These are phyloP conservation scores for Bubo blakistoni DNA, from an alignment of 2,113 vertebrate genomes.

Conservation along the genomic window DNA sequence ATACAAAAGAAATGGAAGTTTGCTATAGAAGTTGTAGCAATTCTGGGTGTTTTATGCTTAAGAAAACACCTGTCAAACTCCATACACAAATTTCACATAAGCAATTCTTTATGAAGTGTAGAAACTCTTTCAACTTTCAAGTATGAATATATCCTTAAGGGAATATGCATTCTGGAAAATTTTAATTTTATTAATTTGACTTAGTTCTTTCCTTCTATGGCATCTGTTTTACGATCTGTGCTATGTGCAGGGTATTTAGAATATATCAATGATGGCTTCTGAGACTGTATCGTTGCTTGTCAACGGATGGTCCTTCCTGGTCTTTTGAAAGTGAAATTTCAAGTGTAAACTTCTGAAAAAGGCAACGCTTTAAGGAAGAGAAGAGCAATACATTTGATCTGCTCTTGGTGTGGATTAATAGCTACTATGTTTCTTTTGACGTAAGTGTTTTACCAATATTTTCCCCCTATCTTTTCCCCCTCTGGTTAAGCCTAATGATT, in stretches of 20 bases:
- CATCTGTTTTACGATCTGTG: not conserved
- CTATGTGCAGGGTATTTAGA: not conserved
- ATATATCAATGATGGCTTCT: not conserved
- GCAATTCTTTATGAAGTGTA: not conserved
- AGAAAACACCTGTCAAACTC: not conserved
- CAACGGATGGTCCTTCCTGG: not conserved
- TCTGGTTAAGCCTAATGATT: not conserved
- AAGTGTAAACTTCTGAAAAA: not conserved
- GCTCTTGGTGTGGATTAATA: not conserved
- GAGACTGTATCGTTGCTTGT: rapidly evolving
- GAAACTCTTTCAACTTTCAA: not conserved
- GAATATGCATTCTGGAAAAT: not conserved
- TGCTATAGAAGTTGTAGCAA: not conserved
- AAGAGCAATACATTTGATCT: not conserved
- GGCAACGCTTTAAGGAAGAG: not conserved
- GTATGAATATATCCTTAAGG: not conserved
- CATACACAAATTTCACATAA: not conserved
- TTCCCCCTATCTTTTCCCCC: not conserved
- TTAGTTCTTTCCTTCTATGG: not conserved
- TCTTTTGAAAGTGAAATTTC: not conserved
- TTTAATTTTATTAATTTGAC: not conserved
- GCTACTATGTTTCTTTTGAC: not conserved
- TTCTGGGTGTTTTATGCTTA: not conserved
- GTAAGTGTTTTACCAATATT: not conserved
- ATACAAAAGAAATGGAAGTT: not conserved